Base-by-base conservation (phyloP, 2,888 invertebrate species). In the Geotrupes spiniger region DNA sequence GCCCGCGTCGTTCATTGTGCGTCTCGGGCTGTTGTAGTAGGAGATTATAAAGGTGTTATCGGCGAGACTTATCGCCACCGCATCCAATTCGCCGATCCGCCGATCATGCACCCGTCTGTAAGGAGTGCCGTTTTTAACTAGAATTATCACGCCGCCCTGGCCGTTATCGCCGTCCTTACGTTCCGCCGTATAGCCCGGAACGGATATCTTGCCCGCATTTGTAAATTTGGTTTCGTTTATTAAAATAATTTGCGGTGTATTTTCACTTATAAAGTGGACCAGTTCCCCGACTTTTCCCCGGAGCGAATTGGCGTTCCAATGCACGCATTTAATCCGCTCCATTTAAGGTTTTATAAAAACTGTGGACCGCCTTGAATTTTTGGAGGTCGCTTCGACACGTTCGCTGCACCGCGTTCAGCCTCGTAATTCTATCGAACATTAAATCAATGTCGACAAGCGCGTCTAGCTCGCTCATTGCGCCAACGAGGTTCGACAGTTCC, bases 231-330 rank as follows among this genome's bases (percentile, higher is more conserved):
- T 49, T 52, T 54, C 52, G 39, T 54, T 54, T 8, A 52, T 17
- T 21, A 47, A 3, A 15, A 54, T 36, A 9, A 54, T 45, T 26
- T 54, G 50, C 37, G 48, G 33, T 6, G 48, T 42, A 21, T 49
- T 21, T 12, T 15, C 11, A 5, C 8, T n/a, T 1, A 56, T 15
- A 27, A 56, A 55, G 2, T 55, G 9, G 17, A 29, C 40, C 8
- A 53, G 4, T 41, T 57, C 46, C 0, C 12, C 14, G 12, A 21
- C 15, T 44, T 55, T 57, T 12, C 33, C 9, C 1, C 8, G 6
- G 6, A 57, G 10, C 1, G 52, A 43, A 40, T 53, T 55, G 15
- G 51, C 46, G 36, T 57, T 57, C 51, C 52, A 52, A 16, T 28
- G 12, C 25, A 12, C 11, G 14, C 16, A 16, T 42, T 10, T 14